phyloP scores from a whole-genome alignment of 2,888 invertebrate species.

The Coleophora deauratella region DNA sequence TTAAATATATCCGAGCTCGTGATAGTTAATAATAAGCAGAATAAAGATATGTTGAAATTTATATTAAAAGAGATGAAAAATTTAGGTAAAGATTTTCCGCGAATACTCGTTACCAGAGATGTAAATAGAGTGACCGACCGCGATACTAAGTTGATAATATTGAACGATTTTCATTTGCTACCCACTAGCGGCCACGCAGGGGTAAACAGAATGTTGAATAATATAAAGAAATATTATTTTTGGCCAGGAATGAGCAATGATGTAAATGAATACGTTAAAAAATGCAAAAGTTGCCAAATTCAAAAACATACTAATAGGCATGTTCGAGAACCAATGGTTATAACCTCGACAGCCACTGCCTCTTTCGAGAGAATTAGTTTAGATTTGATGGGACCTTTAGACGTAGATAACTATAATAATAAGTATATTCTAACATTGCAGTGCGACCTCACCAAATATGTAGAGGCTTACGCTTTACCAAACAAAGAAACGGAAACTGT shows the following conservation, averaged over 20 bases:
- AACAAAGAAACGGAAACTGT: constrained; percentile 6
- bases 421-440: constrained; percentile 9
- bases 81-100: background rate
- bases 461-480: constrained; percentile 11
- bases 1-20: background rate
- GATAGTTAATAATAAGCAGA: background rate
- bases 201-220: too few species aligned
- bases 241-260: constrained; percentile 6
- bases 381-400: too few species aligned
- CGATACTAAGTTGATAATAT: constrained; percentile 6
- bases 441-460: constrained; percentile 10
- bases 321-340: constrained; percentile 8
- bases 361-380: constrained; percentile 10
- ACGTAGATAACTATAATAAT: too few species aligned
- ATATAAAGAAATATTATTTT: too few species aligned
- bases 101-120: background rate
- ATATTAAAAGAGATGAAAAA: background rate
- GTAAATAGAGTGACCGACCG: constrained; percentile 1
- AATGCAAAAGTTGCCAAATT: constrained; percentile 12
- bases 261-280: background rate
- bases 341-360: constrained; percentile 10
- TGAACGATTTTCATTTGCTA: constrained; percentile 13
- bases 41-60: background rate
- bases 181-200: constrained; percentile 14
- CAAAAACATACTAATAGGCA: too few species aligned